Evolutionary conservation across 2,888 invertebrate genomes (phyloP).

Genomic region (Thyatira batis): DNA sequence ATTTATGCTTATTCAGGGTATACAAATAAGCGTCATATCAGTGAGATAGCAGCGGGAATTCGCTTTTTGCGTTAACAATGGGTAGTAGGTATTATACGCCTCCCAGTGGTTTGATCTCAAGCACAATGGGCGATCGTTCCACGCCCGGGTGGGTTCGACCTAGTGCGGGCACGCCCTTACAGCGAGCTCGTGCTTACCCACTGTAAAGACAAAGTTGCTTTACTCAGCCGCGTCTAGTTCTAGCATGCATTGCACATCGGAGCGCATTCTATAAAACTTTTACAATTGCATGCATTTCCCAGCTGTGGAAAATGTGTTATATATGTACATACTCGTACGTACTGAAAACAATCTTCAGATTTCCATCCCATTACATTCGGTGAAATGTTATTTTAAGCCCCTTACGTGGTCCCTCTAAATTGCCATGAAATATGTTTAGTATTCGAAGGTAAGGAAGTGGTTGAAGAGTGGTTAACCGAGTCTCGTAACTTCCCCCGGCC

Average conservation of each 20-base stretch:
- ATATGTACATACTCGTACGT: conserved; percentile 8
- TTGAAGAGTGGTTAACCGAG: neutral
- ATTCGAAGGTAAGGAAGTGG: neutral
- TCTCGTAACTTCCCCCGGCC: neutral
- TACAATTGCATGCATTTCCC: conserved; percentile 17
- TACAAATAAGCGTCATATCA: conserved; percentile 1
- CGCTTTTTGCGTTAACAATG: conserved; percentile 33
- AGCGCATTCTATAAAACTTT: conserved; percentile 29
- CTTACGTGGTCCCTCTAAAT: neutral
- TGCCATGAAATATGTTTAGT: neutral
- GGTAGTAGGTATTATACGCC: conserved; percentile 21
- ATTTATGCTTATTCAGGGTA: conserved; percentile 4
- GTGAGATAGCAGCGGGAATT: conserved; percentile 2
- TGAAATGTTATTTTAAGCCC: neutral
- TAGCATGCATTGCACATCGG: neutral
- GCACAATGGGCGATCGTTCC: conserved; percentile 39
- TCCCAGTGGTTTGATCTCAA: conserved; percentile 12
- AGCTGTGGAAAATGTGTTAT: conserved; percentile 3
- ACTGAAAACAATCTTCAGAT: conserved; percentile 1
- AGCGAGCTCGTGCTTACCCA: conserved; percentile 5
- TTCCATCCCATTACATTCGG: neutral
- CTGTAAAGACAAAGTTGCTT: conserved; percentile 20
- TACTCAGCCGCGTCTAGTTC: conserved; percentile 8
- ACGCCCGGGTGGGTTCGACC: conserved; percentile 22
- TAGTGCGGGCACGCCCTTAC: conserved; percentile 1